Conservation (phyloP, 2,113 vertebrate genomes). For the Neodontobutis hainanensis region DNA sequence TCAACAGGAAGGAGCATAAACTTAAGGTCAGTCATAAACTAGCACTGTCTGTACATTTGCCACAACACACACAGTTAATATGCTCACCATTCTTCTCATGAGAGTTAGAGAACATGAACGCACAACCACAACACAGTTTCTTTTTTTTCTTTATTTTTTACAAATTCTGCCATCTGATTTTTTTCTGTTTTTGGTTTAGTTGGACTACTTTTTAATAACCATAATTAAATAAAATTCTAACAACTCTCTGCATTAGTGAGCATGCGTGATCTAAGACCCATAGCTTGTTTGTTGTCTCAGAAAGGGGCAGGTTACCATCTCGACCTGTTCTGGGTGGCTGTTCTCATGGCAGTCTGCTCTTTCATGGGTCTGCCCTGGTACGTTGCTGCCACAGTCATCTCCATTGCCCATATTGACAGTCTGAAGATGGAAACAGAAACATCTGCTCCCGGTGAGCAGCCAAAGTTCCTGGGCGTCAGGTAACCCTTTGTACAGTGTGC, state of each 20-base stretch:
- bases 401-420: constrained; percentile 98
- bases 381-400: constrained; percentile 96
- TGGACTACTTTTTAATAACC: too few relatives aligned
- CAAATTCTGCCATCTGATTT: too few relatives aligned
- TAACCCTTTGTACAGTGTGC: constrained; percentile 54
- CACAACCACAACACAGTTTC: too few relatives aligned
- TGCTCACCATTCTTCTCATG: constrained; percentile 44
- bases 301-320: constrained; percentile 98
- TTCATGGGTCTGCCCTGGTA: constrained; percentile 99
- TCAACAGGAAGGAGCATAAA: constrained; percentile 98
- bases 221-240: too few relatives aligned
- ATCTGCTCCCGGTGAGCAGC: constrained; percentile 95
- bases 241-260: not conserved
- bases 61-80: constrained; percentile 30
- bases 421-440: constrained; percentile 99
- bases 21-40: constrained; percentile 83
- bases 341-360: constrained; percentile 91
- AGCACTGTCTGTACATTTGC: not conserved
- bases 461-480: constrained; percentile 98
- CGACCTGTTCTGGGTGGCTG: constrained; percentile 94
- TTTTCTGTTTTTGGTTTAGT: too few relatives aligned
- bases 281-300: constrained; percentile 72
- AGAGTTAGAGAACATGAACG: constrained; percentile 20
- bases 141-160: too few relatives aligned
- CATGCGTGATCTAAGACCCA: constrained; percentile 5